Percentiles rank a stretch among this genome's conserved stretches.
These are phyloP conservation scores for rat (Rattus norvegicus) DNA, from an alignment of 2,113 vertebrate genomes.

Conservation along the genomic window DNA sequence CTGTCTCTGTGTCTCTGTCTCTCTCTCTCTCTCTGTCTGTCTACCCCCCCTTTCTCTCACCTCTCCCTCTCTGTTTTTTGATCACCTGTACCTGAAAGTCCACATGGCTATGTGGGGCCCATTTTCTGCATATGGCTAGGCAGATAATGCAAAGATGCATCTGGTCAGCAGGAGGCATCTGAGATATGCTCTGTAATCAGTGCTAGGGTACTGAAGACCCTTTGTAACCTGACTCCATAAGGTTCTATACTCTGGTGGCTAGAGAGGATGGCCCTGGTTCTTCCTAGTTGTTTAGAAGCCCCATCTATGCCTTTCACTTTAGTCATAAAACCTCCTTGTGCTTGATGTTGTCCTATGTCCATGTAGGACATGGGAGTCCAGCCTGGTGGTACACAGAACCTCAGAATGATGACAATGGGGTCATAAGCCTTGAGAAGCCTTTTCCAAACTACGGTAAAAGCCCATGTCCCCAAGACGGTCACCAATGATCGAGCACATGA, in stretches of 20 bases:
- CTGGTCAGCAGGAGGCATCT: not conserved
- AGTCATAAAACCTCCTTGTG: not conserved
- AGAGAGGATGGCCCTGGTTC: not conserved
- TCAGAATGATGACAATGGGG: not conserved
- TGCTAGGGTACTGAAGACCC: not conserved
- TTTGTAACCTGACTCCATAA: not conserved
- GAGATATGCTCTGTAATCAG: not conserved
- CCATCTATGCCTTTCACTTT: not conserved
- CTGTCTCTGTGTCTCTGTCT: no score
- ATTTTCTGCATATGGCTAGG: not conserved
- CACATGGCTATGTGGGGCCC: not conserved
- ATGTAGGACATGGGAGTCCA: not conserved
- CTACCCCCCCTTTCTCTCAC: not conserved
- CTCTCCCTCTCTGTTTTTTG: not conserved
- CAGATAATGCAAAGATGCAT: not conserved
- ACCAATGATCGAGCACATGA: not conserved
- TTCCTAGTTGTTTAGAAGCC: no score
- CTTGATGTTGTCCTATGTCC: not conserved
- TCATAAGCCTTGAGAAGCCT: not conserved
- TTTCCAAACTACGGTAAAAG: not conserved
- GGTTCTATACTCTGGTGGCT: not conserved
- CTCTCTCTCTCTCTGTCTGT: not conserved
- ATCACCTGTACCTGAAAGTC: not conserved
- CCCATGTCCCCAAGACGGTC: not conserved
- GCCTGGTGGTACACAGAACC: fast-evolving